These are phyloP conservation scores for Helogale parvula DNA, from an alignment of 2,113 vertebrate genomes.

Conservation along the genomic window DNA sequence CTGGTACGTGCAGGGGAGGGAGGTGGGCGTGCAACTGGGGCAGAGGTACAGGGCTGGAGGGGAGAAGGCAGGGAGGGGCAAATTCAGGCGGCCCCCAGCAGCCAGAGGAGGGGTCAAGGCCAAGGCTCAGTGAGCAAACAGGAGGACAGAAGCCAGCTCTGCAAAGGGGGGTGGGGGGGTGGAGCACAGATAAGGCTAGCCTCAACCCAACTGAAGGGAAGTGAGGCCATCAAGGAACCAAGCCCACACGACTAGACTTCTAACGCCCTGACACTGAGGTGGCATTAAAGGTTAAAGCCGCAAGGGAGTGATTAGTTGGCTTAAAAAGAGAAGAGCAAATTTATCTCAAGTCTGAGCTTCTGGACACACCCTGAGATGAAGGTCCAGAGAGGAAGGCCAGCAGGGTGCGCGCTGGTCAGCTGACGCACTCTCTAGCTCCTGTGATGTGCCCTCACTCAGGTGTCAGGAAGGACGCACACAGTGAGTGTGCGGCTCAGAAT, in stretches of 20 bases:
- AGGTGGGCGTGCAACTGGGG: not conserved
- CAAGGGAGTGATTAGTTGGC: not conserved
- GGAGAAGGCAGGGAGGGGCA: not conserved
- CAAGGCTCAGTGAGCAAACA: not conserved
- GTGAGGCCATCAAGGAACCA: not conserved
- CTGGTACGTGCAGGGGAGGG: not conserved
- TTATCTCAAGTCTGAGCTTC: no score
- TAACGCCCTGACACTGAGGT: not conserved
- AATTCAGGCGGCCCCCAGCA: not conserved
- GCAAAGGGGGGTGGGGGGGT: not conserved
- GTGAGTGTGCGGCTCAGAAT: not conserved
- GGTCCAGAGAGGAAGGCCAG: not conserved
- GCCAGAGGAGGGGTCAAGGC: not conserved
- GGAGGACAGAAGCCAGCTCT: not conserved
- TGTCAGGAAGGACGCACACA: not conserved
- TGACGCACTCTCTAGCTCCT: not conserved
- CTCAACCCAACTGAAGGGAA: not conserved
- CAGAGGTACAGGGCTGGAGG: fast-evolving
- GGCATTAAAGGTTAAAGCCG: not conserved
- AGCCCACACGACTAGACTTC: not conserved
- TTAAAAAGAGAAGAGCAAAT: not conserved
- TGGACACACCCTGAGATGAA: not conserved
- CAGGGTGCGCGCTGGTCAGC: not conserved
- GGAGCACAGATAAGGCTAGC: not conserved
- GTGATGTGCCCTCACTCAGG: fast-evolving